Percentiles rank a stretch among this genome's conserved stretches.
phyloP scores from a whole-genome alignment of 2,797 vertebrate genomes.

The Muraenolepis orangiensis region DNA sequence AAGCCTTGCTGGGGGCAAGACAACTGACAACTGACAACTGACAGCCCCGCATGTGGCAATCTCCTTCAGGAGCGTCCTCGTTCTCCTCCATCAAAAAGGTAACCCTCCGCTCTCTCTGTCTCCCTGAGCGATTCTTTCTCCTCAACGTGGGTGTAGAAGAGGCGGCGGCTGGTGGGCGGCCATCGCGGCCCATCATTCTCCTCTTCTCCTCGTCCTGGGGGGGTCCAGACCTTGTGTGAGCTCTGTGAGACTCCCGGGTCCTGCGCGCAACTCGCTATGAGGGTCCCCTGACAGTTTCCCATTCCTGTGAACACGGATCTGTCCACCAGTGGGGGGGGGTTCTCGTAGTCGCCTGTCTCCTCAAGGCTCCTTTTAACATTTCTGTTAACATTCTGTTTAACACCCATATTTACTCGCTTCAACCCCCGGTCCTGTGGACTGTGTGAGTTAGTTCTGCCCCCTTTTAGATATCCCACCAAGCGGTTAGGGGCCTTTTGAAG shows the following conservation, averaged over 20 bases:
- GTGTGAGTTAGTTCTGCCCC: conserved; percentile 65
- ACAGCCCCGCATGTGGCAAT: neutral
- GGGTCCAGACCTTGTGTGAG: conserved; percentile 23
- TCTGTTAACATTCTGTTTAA: too few species aligned
- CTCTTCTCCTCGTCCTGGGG: conserved; percentile 42
- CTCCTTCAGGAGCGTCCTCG: neutral
- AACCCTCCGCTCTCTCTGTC: conserved; percentile 14
- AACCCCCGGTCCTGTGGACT: conserved; percentile 50
- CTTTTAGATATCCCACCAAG: conserved; percentile 61
- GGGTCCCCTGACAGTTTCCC: conserved; percentile 75
- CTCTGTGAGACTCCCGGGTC: conserved; percentile 27
- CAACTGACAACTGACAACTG: neutral
- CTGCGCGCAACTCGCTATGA: conserved; percentile 44
- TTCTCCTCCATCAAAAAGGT: neutral
- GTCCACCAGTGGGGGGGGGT: conserved; percentile 53
- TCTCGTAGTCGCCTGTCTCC: conserved; percentile 44
- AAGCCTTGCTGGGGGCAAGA: conserved; percentile 16
- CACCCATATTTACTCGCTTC: conserved; percentile 63
- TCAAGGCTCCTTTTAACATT: conserved; percentile 70
- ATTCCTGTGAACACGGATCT: conserved; percentile 60
- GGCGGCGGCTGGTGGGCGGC: conserved; percentile 33
- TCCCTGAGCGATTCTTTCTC: neutral
- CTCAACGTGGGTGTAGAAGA: conserved; percentile 6
- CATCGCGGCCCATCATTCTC: conserved; percentile 34
- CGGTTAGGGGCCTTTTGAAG: conserved; percentile 64